Conservation (phyloP, 1,140 invertebrate species). For the Drosophila miranda region DNA sequence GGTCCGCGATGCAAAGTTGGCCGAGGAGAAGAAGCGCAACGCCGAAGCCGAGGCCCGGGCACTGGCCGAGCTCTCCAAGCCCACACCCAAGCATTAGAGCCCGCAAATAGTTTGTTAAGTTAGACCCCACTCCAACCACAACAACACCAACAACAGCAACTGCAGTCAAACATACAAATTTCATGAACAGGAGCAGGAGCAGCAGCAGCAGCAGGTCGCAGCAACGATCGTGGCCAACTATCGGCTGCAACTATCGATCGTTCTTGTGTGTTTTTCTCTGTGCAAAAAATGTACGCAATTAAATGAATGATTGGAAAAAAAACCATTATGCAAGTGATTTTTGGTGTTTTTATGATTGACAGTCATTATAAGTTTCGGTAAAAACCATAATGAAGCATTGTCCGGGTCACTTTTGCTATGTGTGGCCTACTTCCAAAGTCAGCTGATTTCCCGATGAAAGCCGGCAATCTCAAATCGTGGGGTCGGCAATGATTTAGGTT, state of each 20-base stretch:
- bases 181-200: constrained; percentile 1
- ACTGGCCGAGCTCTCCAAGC: constrained; percentile 68
- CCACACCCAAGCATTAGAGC: constrained; percentile 41
- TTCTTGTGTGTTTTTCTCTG: constrained; percentile 32
- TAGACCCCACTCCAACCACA: constrained; percentile 30
- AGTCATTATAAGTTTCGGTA: neutral
- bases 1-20: constrained; percentile 87
- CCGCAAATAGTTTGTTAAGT: constrained; percentile 31
- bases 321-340: constrained; percentile 21
- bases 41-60: constrained; percentile 80
- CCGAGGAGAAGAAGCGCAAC: constrained; percentile 86
- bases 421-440: constrained; percentile 12
- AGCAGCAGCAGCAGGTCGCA: neutral
- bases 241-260: constrained; percentile 25
- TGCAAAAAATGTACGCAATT: constrained; percentile 42
- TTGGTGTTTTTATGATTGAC: neutral
- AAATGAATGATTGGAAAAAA: constrained; percentile 42
- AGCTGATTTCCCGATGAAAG: constrained; percentile 22
- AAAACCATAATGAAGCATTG: no score
- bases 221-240: constrained; percentile 6
- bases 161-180: constrained; percentile 26
- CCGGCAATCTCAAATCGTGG: constrained; percentile 6
- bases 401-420: no score
- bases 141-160: constrained; percentile 54
- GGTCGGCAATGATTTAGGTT: neutral